Evolutionary conservation across 2,797 vertebrate genomes (phyloP).

Genomic region (Loris lydekkerianus): DNA sequence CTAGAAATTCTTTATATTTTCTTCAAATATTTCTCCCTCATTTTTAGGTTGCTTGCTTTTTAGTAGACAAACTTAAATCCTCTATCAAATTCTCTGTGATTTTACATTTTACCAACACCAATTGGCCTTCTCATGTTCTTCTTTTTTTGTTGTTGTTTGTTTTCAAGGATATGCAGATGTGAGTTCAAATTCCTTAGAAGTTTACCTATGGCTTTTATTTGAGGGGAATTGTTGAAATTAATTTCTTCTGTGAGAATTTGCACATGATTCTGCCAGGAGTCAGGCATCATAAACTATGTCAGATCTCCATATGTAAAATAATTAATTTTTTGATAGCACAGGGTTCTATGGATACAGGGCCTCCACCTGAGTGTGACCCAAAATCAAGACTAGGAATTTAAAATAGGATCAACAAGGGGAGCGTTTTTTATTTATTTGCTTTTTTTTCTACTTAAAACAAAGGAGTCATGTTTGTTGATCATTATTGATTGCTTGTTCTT

Average conservation of each 20-base stretch:
- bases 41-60: neutral
- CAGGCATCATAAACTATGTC: neutral
- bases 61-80: neutral
- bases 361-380: neutral
- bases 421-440: neutral
- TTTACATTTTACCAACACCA: neutral
- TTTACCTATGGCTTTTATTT: neutral
- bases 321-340: neutral
- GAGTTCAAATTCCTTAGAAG: neutral
- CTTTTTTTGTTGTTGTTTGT: neutral
- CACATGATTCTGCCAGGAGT: neutral
- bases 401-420: neutral
- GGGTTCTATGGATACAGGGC: fast-evolving
- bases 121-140: neutral
- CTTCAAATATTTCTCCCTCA: neutral
- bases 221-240: neutral
- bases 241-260: neutral
- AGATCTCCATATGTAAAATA: neutral
- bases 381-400: neutral
- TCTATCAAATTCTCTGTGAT: neutral
- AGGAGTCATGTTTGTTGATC: neutral
- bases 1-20: neutral
- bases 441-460: neutral
- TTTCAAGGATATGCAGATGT: neutral
- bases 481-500: neutral